These are phyloP conservation scores for Mormyrops boulengeri DNA, from an alignment of 2,797 vertebrate genomes.

Conservation along the genomic window DNA sequence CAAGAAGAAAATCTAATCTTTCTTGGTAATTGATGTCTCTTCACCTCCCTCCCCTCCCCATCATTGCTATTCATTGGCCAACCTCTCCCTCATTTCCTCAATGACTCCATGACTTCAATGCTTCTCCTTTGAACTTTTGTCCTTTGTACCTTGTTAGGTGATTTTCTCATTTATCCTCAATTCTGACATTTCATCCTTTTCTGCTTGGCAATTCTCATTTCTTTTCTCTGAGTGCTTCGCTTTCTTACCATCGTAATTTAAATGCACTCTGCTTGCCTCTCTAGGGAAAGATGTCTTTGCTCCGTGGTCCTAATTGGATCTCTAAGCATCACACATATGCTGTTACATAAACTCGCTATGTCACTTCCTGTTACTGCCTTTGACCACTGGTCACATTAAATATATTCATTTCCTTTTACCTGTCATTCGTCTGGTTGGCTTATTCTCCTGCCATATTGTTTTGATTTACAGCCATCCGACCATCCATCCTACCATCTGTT, in stretches of 20 bases:
- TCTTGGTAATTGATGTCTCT: constrained; percentile 3
- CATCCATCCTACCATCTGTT: not conserved
- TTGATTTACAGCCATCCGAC: not conserved
- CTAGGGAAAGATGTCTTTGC: not conserved
- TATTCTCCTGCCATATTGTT: not conserved
- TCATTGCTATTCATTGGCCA: constrained; percentile 1
- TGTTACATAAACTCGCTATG: not conserved
- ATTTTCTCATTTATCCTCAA: constrained; percentile 15
- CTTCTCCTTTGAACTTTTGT: not conserved
- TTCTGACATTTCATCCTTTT: not conserved
- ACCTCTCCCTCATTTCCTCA: not conserved
- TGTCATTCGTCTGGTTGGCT: not conserved
- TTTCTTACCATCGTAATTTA: not conserved
- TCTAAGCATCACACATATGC: not conserved
- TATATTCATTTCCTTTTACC: not conserved
- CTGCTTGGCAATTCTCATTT: not conserved
- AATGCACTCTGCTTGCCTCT: not conserved
- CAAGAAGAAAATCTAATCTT: not conserved
- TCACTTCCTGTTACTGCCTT: not conserved
- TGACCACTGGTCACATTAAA: not conserved
- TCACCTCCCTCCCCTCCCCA: not conserved
- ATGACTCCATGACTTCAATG: constrained; percentile 9
- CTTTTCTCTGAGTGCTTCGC: not conserved
- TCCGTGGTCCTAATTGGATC: not conserved
- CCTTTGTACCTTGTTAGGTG: not conserved